Base-by-base conservation (phyloP, 1,140 invertebrate genomes). In the Drepana arcuata region DNA sequence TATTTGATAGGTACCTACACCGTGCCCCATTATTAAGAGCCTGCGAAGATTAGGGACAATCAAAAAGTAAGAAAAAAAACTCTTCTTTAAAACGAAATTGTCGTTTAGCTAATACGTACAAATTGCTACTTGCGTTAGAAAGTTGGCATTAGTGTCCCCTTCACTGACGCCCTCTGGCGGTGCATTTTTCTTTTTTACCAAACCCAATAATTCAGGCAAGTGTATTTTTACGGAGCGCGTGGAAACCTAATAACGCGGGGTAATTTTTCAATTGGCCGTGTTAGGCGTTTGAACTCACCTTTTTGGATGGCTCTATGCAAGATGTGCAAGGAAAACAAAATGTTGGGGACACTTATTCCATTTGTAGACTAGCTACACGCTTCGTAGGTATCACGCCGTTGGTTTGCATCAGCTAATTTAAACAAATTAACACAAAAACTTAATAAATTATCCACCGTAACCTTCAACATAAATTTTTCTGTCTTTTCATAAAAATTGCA, bases 191-290 rank as follows among this genome's bases (percentile, higher is more conserved):
- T 57, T 52, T 47, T 44, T 41, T 37, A 13, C 48, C 53, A 34
- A 41, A 42, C 31, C 49, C 43, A 49, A 49, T 63, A 61, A 56
- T 57, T 61, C 49, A 39, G 53, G 57, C 35, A 61, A 71, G 66
- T 59, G 67, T 57, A 71, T 65, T 73, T 70, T 63, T 57, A 54
- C 41, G 35, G 45, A 49, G 28, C 45, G 39, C 38, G 52, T 39
- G 44, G 30, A 46, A 72, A 74, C 74, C 63, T 70, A 79, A 79
- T 79, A 79, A 75, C 52, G 68, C 53, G 47, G 57, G 37, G 74
- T 74, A 75, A 79, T 79, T 79, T 79, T 79, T 79, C 74, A 79
- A 79, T 74, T 72, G 67, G 44, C 43, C 59, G 48, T 58, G 58
- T 62, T 66, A 53, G 49, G n/a, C 39, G 53, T 45, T 56, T 57